Evolutionary conservation across 2,113 vertebrate genomes (phyloP), one percentile per base, ranked within the genome.

Genomic region (Gorsachius goisagi): DNA sequence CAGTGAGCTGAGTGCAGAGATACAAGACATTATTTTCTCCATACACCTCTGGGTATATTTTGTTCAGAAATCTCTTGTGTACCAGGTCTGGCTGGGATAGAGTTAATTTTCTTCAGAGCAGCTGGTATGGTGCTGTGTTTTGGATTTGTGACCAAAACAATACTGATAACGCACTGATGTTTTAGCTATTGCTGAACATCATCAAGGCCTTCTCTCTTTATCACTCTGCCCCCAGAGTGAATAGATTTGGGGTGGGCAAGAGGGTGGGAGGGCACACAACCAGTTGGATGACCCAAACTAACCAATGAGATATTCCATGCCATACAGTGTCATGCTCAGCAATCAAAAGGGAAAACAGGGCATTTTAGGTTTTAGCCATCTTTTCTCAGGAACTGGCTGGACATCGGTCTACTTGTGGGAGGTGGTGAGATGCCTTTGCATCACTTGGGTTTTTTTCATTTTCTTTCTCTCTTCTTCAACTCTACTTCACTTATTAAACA

Each of bases 381-480:
- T 58, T 83, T 69, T 10, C 26, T 35, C 30, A 53, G 58, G 27
- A 66, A 13, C 15, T 44, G 52, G 14, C 15, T 79, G n/a, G 10
- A 3, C 13, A 17, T 37, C 0, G 2, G 1, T 72, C 72, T 83
- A 3, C 27, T 37, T 1, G 0, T n/a, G 44, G 26, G 47, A 59
- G 19, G n/a, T 37, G 12, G 28, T 64, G 20, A 73, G 20, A 50
- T 2, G 2, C 33, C 16, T 80, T 67, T 84, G 15, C 26, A n/a
- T 90, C 5, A 5, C 22, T 80, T 78, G 9, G 50, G 81, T 37
- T 5, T 5, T 1, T 49, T 71, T 85, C 6, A 2, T 35, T 75
- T 73, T 60, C 11, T 44, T 58, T 74, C 39, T 93, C 30, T 88
- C 52, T 83, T 91, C 52, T 58, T 60, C 27, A 64, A n/a, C 14